Evolutionary conservation across 2,888 invertebrate species (phyloP).

Genomic region (Heliconius erato): DNA sequence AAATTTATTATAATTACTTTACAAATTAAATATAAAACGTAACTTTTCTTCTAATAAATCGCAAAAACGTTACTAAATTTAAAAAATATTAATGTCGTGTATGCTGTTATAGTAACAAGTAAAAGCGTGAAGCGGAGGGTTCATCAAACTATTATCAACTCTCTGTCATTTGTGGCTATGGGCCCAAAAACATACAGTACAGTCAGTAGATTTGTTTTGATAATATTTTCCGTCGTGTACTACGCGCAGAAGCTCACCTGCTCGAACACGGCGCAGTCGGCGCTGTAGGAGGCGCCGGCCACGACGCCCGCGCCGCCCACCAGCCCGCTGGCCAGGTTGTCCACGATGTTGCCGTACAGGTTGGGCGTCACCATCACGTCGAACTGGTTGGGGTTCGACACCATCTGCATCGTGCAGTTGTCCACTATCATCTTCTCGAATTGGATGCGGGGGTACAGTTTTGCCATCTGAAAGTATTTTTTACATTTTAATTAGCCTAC

Average conservation of each 20-base stretch:
- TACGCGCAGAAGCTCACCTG: constrained; percentile 87
- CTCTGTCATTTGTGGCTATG: no score
- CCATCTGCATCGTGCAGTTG: constrained; percentile 99
- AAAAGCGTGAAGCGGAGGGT: no score
- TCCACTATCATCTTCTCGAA: constrained; percentile 99
- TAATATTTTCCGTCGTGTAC: no score
- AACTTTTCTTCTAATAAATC: no score
- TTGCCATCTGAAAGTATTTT: constrained; percentile 87
- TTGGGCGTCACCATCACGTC: constrained; percentile 99
- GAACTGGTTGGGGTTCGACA: constrained; percentile 98
- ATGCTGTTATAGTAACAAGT: no score
- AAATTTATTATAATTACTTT: no score
- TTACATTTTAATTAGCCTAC: neutral
- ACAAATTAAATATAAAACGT: no score
- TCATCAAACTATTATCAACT: no score
- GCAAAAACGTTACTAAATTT: no score
- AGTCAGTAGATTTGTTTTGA: no score
- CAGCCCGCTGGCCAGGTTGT: constrained; percentile 97
- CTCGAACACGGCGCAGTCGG: constrained; percentile 97
- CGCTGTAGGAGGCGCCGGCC: constrained; percentile 97
- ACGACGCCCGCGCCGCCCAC: constrained; percentile 99
- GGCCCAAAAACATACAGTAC: no score
- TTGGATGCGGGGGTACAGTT: constrained; percentile 96
- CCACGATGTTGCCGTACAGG: constrained; percentile 98
- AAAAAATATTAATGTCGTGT: no score